phyloP scores from a whole-genome alignment of 2,888 invertebrate genomes.

The Cheilosia grossa region DNA sequence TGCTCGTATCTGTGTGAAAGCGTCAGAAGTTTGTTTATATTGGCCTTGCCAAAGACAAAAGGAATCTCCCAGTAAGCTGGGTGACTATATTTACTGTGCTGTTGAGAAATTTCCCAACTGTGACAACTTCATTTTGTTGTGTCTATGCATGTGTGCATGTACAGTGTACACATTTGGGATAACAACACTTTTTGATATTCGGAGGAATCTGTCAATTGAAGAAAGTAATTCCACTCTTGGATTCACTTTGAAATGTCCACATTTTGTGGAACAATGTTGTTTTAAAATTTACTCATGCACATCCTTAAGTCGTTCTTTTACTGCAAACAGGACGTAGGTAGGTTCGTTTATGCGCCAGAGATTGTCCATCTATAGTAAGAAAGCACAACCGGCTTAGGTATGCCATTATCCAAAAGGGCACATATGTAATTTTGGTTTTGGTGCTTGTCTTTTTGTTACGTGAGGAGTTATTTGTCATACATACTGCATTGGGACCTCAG shows the following conservation, averaged over 20 bases:
- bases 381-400: no score
- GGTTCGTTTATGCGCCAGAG: no score
- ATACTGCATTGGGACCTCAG: no score
- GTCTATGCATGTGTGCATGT: not conserved
- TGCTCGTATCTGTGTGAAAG: slow-evolving; percentile 9
- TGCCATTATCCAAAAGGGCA: no score
- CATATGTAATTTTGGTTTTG: no score
- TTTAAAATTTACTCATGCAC: not conserved
- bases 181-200: slow-evolving; percentile 12
- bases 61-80: slow-evolving; percentile 34
- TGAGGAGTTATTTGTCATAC: no score
- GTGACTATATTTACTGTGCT: slow-evolving; percentile 56
- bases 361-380: no score
- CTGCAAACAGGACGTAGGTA: no score
- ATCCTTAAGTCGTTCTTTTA: no score
- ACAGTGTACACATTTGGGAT: no score
- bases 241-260: slow-evolving; percentile 47
- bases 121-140: slow-evolving; percentile 45
- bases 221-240: slow-evolving; percentile 10
- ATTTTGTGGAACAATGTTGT: not conserved
- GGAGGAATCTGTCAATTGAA: no score
- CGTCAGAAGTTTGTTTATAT: slow-evolving; percentile 68
- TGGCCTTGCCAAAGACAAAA: slow-evolving; percentile 56
- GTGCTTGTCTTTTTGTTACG: no score
- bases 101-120: slow-evolving; percentile 57